Evolutionary conservation across 2,797 vertebrate species (phyloP).

Genomic region (Chaetodon trifasciatus): DNA sequence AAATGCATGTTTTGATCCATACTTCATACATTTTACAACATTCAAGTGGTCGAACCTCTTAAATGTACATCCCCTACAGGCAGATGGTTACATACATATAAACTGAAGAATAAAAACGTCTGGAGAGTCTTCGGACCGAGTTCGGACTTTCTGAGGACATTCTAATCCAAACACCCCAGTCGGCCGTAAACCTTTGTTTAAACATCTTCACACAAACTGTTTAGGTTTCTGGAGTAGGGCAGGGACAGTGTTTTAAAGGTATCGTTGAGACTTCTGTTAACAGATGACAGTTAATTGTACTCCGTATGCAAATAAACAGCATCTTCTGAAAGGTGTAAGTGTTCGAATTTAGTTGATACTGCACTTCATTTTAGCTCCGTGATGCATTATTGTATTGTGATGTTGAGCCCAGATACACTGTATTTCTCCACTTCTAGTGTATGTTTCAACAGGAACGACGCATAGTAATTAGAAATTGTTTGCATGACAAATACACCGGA

Average conservation of each 20-base stretch:
- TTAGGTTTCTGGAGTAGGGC: conserved; percentile 1
- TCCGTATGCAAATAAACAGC: background rate
- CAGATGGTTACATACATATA: background rate
- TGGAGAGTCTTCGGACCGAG: too few relatives aligned
- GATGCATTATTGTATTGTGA: background rate
- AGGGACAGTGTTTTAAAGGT: background rate
- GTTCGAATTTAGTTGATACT: background rate
- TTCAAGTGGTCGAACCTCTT: background rate
- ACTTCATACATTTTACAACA: background rate
- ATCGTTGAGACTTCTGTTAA: background rate
- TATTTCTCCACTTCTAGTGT: background rate
- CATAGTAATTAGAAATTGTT: background rate
- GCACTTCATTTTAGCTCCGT: accelerated
- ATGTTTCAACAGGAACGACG: background rate
- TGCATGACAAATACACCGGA: background rate
- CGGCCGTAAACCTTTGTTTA: background rate
- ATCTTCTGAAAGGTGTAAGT: background rate
- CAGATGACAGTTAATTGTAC: background rate
- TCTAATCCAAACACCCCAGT: background rate
- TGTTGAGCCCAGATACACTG: too few relatives aligned
- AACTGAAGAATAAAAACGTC: background rate
- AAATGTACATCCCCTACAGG: too few relatives aligned
- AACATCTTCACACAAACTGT: conserved; percentile 29
- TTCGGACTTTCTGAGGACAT: background rate
- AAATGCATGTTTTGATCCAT: background rate